These are phyloP conservation scores for Chlorospingus flavigularis DNA, from an alignment of 2,797 vertebrate genomes.

Conservation along the genomic window DNA sequence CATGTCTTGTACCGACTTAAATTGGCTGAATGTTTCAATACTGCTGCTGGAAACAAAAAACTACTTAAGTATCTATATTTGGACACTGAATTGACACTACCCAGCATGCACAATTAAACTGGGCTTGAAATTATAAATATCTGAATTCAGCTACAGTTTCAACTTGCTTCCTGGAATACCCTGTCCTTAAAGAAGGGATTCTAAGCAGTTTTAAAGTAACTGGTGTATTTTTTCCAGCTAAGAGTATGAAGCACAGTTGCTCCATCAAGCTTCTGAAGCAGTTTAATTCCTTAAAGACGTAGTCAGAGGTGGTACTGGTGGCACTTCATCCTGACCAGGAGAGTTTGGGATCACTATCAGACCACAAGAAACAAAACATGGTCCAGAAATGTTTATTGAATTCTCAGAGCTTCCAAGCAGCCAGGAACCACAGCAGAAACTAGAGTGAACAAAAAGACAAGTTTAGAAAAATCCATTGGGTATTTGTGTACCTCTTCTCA, in stretches of 20 bases:
- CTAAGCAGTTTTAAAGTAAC: slow-evolving; percentile 13
- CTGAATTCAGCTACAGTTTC: slow-evolving; percentile 1
- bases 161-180: slow-evolving; percentile 20
- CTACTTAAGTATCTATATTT: not conserved
- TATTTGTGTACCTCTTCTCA: not conserved
- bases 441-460: not conserved
- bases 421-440: not conserved
- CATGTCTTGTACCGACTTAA: not conserved
- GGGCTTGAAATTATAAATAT: slow-evolving; percentile 10
- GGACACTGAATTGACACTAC: slow-evolving; percentile 3
- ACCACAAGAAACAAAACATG: not conserved
- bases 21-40: not conserved
- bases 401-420: not conserved
- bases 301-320: not conserved
- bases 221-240: not conserved
- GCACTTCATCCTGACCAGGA: not conserved
- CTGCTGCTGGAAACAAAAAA: not conserved
- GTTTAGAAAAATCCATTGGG: not conserved
- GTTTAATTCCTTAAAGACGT: not conserved
- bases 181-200: not conserved
- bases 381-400: not conserved
- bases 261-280: not conserved
- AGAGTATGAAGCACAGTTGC: not conserved
- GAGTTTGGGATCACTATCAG: not conserved
- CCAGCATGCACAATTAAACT: not conserved